Base-by-base conservation (phyloP, 2,113 vertebrate species). In the Lepisosteus osseus region DNA sequence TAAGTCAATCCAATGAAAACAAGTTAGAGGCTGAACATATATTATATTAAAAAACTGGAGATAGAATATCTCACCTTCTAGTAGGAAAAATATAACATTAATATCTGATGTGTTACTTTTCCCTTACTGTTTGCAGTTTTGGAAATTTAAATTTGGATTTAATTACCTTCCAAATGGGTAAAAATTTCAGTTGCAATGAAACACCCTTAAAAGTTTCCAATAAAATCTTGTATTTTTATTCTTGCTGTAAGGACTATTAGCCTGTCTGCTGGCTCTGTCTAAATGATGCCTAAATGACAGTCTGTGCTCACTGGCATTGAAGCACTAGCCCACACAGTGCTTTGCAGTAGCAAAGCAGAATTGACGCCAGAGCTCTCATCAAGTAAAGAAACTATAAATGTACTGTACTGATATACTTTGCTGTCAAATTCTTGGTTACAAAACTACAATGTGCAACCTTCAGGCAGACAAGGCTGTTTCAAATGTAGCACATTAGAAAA, bases 1-100 rank as follows among this genome's bases (percentile, higher is more conserved):
- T 68, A 74, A 13, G 17, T 8, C 2, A 0, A 5, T 86, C 89
- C 90, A 91, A 90, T 79, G 80, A 77, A 85, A 90, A 89, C 80
- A 90, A 79, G 78, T 78, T 78, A 74, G 61, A 80, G 78, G 69
- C 79, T 76, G 72, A 61, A 77, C 69, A 44, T 71, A 69, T 57
- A 78, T 85, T 83, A 85, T 78, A 77, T 83, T 82, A 84, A 78
- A 84, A 59, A 78, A 77, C 80, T 86, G 79, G 71, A 85, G 78
- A 80, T 72, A 79, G 76, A 67, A 67, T 67, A 54, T 67, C 66
- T 51, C 66, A 67, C 66, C 66, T 67, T 51, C 45, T 51, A 67
- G 66, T 67, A 67, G 66, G 66, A 67, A 67, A 67, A 85, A 82
- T 76, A 84, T 29, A 73, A 82, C 75, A 79, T 83, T 77, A 78